Evolutionary conservation across 2,888 invertebrate genomes (phyloP), one percentile per base, ranked within the genome.

Genomic region (Drosophila anomalata): DNA sequence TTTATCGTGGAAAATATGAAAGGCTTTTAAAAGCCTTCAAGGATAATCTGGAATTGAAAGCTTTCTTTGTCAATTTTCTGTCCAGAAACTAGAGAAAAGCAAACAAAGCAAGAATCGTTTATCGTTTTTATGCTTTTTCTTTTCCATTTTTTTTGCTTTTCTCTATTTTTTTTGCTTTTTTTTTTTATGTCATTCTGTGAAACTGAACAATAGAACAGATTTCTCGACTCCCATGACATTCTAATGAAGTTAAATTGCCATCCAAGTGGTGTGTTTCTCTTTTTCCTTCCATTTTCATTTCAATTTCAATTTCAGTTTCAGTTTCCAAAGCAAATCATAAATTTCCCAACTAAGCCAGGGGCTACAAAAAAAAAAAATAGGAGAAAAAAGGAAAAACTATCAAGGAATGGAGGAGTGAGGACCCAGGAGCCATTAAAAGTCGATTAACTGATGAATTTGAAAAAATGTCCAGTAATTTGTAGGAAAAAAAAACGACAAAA

Each of bases 171-270:
- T 39, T n/a, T 39, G 17, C 17, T 11, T 39, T 11, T 51, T n/a
- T 17, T 20, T 26, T 31, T 3, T 4, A 3, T 3, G 41, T 11
- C 26, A 53, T 39, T 22, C 20, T 29, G 12, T 2, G 20, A 26
- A 54, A 56, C 29, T 20, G 14, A 33, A 42, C 41, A 22, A 62
- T 36, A 29, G 29, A 50, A 42, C 44, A 44, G 26, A 33, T 58
- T 42, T 14, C 26, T 24, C n/a, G 55, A 47, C 65, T 77, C 57
- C 65, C 58, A 67, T 77, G 77, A 56, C 82, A 82, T 79, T 79
- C 79, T 52, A 79, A 74, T 79, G 71, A 72, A 74, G 65, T 78
- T 73, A 69, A 79, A 79, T 79, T 82, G 83, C 50, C 26, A 58
- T 52, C 62, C 69, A 31, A 57, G 78, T 52, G 20, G 9, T 17